Evolutionary conservation across 2,888 invertebrate species (phyloP), one percentile per base, ranked within the genome.

Genomic region (Branchipolynoe longqiensis): DNA sequence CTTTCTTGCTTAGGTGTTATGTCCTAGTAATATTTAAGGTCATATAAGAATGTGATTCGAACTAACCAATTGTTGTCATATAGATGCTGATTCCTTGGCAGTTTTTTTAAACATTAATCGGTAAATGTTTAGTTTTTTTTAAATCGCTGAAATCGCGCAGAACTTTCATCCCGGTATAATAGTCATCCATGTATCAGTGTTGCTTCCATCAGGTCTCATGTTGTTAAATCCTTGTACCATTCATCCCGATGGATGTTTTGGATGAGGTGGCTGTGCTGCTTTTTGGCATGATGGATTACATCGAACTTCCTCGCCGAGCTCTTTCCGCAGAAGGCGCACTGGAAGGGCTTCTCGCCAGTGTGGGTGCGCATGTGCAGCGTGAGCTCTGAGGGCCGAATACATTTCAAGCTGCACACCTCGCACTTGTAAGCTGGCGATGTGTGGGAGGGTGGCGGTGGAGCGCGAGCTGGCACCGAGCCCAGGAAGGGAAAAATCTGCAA

Each of bases 261-360:
- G 3, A 56, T 56, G 56, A 56, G 12, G 25, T n/a, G 22, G 56
- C 22, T 2, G 36, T 64, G 64, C 18, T 64, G n/a, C 31, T 8
- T 64, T 28, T 64, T 64, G 18, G 22, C 18, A 28, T 64, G 64
- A 14, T 64, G 28, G 64, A 14, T 36, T 1, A 14, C 3, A 31
- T 64, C n/a, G 4, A 28, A 18, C 31, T 64, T 64, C 33, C 22
- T 36, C 31, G 64, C 18, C 2, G 28, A 64, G 2, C 3, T 22
- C 31, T 56, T 56, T 2, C 56, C 56, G 25, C 56, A 56, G 56
- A 56, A 56, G 33, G 25, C 22, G 59, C 82, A 82, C 3, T 28
- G 28, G 56, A 28, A 82, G 33, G 82, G 82, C 33, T 56, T 82
- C 33, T 82, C 82, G 14, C 82, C 82, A 8, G 82, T 82, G 58